These are phyloP conservation scores for Andrena camellia DNA, from an alignment of 2,888 invertebrate species.

Conservation along the genomic window DNA sequence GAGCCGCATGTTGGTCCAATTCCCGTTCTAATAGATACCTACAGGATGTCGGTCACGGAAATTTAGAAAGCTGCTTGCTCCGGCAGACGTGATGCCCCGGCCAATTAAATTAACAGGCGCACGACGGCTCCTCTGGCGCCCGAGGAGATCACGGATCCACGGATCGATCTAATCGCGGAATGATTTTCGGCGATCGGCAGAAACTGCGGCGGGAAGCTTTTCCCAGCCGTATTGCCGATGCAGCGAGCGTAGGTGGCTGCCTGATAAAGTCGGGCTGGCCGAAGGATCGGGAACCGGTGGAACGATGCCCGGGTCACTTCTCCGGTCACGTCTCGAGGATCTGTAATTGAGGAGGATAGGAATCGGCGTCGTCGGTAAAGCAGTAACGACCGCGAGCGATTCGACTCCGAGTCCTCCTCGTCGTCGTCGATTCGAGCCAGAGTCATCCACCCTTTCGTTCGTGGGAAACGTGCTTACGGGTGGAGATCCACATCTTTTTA, in stretches of 20 bases:
- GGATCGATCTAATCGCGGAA: constrained; percentile 57
- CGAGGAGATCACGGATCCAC: constrained; percentile 27
- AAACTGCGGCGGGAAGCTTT: constrained; percentile 30
- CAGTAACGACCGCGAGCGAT: constrained; percentile 67
- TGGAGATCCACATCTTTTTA: constrained; percentile 65
- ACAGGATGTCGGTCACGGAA: constrained; percentile 9
- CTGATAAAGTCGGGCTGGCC: constrained; percentile 64
- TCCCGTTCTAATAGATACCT: neutral
- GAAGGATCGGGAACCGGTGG: constrained; percentile 56
- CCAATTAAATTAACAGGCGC: constrained; percentile 42
- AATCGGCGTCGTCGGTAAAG: constrained; percentile 70
- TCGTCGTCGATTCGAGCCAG: constrained; percentile 52
- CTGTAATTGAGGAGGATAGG: constrained; percentile 76
- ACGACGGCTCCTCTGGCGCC: neutral
- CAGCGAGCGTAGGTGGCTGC: constrained; percentile 53
- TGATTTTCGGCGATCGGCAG: constrained; percentile 44
- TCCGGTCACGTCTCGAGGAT: constrained; percentile 74
- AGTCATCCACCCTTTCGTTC: constrained; percentile 62
- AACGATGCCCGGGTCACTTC: constrained; percentile 65
- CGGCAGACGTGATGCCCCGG: constrained; percentile 29
- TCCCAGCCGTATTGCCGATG: constrained; percentile 54
- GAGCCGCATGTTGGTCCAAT: neutral
- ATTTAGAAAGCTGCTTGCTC: constrained; percentile 33
- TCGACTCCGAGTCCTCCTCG: constrained; percentile 49
- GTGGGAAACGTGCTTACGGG: constrained; percentile 70